These are phyloP conservation scores for Drosophila subsilvestris DNA, from an alignment of 2,888 invertebrate genomes.

Conservation along the genomic window DNA sequence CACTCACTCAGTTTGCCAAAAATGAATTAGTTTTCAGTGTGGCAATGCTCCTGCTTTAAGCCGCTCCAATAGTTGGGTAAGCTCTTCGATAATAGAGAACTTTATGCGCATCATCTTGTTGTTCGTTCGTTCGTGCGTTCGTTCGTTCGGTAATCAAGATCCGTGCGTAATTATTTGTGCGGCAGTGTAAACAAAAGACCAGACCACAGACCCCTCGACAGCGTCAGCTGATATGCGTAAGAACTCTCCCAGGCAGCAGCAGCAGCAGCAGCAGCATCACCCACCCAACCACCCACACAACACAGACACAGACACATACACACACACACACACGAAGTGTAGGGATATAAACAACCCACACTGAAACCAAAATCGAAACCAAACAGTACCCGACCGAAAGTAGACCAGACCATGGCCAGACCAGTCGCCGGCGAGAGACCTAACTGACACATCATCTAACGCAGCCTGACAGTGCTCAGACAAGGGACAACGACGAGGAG, in stretches of 20 bases:
- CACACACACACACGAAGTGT: background rate
- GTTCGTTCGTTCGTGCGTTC: background rate
- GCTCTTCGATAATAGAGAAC: constrained; percentile 9
- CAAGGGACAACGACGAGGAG: constrained; percentile 4
- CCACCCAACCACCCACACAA: constrained; percentile 1
- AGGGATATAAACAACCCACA: constrained; percentile 43
- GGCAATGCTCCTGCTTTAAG: background rate
- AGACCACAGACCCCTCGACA: constrained; percentile 15
- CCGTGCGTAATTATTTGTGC: constrained; percentile 57
- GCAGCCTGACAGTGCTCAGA: constrained; percentile 55
- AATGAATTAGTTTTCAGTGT: background rate
- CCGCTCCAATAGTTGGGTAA: constrained; percentile 8
- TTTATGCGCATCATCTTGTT: constrained; percentile 52
- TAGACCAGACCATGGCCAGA: constrained; percentile 17
- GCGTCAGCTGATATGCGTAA: constrained; percentile 68
- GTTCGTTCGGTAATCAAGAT: constrained; percentile 50
- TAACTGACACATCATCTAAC: constrained; percentile 70
- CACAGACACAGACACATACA: background rate
- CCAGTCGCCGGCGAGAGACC: background rate
- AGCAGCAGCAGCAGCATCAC: too few species aligned
- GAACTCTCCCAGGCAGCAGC: constrained; percentile 3
- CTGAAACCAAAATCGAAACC: background rate
- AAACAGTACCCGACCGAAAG: constrained; percentile 6
- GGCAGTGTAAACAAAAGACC: constrained; percentile 62
- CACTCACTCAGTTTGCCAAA: too few species aligned